Base-by-base conservation (phyloP, 1,140 invertebrate genomes). In the Tetragonula clypearis region DNA sequence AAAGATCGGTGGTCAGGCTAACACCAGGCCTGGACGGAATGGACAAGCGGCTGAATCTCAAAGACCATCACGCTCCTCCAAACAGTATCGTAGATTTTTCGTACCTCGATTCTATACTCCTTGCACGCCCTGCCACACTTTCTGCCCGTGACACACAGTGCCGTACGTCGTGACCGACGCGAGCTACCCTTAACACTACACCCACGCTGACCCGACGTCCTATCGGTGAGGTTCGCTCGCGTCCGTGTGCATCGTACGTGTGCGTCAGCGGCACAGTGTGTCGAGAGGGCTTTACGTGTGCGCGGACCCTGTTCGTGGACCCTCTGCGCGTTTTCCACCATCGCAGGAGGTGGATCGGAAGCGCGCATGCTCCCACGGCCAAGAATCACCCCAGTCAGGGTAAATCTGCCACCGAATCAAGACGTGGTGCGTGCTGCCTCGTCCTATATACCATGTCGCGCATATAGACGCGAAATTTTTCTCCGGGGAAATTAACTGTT, bases 341-440 rank as follows among this genome's bases (percentile, higher is more conserved):
- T 91, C 86, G 78, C 72, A 79, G 88, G 90, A 91, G 92, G 92
- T 92, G 92, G 87, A 89, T 92, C 85, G 86, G 87, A 87, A 91
- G 84, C 90, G 94, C 94, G 94, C 94, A 95, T 95, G 94, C 94
- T 94, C 94, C 84, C 79, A 92, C 89, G 80, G 85, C 87, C 86
- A 90, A 91, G 91, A 94, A 93, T 93, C 92, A 91, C 93, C 92
- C 93, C 94, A 95, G 94, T 95, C 92, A 92, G 92, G 93, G 92
- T 93, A 93, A 95, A 93, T 95, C 94, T 94, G 92, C 91, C 94
- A 91, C 82, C 85, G 93, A 87, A 94, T 93, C 91, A 91, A 94
- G 94, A 94, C 94, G 94, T 94, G 91, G 87, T 90, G 88, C 88
- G 92, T 88, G 87, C 68, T 85, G 88, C 85, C 84, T 90, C 87